These are phyloP conservation scores for Ranitomeya imitator DNA, from an alignment of 2,113 vertebrate genomes.

Conservation along the genomic window DNA sequence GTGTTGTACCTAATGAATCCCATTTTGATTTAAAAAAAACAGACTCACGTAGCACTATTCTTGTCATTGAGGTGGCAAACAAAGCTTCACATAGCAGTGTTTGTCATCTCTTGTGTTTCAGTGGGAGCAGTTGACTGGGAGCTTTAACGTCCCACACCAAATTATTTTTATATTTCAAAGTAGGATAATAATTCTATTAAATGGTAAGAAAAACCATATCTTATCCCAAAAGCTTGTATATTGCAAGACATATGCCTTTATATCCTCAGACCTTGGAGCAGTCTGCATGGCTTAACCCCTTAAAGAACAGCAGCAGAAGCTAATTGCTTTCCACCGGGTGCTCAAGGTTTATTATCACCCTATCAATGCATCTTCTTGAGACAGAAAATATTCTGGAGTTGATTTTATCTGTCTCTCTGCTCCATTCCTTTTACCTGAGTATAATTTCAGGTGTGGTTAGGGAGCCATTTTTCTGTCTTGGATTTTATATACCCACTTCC, in stretches of 20 bases:
- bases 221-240: not conserved
- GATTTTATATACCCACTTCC: constrained; percentile 54
- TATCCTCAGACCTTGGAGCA: not conserved
- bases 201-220: not conserved
- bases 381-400: constrained; percentile 18
- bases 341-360: constrained; percentile 46
- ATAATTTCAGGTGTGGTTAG: constrained; percentile 55
- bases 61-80: no score
- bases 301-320: not conserved
- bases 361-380: constrained; percentile 41
- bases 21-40: no score
- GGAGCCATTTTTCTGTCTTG: constrained; percentile 54
- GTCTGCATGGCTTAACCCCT: constrained; percentile 12
- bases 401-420: constrained; percentile 47
- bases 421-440: constrained; percentile 55
- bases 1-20: no score
- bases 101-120: not conserved
- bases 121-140: not conserved
- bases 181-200: not conserved
- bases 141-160: not conserved
- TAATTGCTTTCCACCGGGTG: not conserved
- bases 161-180: not conserved
- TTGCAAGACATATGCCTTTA: not conserved
- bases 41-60: no score
- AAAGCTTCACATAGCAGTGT: no score